Evolutionary conservation across 64 coral and sea anemone species (phyloP).

Genomic region (Anthopleura sola): DNA sequence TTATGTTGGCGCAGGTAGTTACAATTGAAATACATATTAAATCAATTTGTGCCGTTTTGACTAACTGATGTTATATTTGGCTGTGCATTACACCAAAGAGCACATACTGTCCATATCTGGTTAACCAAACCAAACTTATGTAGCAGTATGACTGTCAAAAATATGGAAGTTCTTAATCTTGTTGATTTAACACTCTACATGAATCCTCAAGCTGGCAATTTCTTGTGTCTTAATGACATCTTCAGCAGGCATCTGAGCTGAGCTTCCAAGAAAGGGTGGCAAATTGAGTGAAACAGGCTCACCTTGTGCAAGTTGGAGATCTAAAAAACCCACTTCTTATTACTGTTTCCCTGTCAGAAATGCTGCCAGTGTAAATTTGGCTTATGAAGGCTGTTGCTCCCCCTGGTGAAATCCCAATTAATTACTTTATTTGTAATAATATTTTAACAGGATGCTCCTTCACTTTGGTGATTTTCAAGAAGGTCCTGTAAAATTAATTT

Average conservation of each 20-base stretch:
- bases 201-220: background rate
- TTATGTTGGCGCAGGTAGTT: too few relatives aligned
- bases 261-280: conserved; percentile 5
- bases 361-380: too few relatives aligned
- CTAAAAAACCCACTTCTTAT: too few relatives aligned
- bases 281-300: background rate
- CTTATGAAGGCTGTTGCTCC: too few relatives aligned
- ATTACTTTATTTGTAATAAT: too few relatives aligned
- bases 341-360: too few relatives aligned
- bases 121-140: background rate
- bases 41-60: background rate
- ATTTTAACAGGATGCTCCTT: too few relatives aligned
- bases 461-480: too few relatives aligned
- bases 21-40: too few relatives aligned
- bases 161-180: conserved; percentile 26
- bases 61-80: background rate
- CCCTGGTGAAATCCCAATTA: too few relatives aligned
- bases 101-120: conserved; percentile 32
- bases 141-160: conserved; percentile 5
- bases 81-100: conserved; percentile 13
- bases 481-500: too few relatives aligned
- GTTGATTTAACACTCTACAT: conserved; percentile 1
- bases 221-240: background rate
- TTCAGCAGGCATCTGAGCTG: background rate
- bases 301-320: too few relatives aligned